Evolutionary conservation across 2,888 invertebrate species (phyloP).

Genomic region (Lasioglossum lativentre): DNA sequence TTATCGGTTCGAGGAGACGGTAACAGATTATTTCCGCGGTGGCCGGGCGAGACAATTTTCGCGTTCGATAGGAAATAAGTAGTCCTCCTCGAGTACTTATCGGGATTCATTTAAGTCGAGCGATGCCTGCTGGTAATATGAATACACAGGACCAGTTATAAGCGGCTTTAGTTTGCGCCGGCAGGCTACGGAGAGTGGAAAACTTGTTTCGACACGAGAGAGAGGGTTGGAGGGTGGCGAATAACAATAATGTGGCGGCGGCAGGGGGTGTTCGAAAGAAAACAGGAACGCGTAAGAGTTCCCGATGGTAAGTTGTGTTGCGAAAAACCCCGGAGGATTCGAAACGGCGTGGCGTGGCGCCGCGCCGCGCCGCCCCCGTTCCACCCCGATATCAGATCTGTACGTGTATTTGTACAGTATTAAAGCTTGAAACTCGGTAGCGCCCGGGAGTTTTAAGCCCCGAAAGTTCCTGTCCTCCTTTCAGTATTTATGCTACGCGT

Average conservation of each 20-base stretch:
- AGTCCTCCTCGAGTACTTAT: conserved; percentile 58
- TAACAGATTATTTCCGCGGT: background rate
- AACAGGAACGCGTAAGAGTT: conserved; percentile 54
- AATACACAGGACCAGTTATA: conserved; percentile 59
- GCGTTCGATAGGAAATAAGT: conserved; percentile 56
- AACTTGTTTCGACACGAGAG: conserved; percentile 39
- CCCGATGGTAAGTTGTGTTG: conserved; percentile 63
- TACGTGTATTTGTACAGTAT: conserved; percentile 71
- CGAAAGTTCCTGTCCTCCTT: conserved; percentile 68
- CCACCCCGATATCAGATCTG: conserved; percentile 55
- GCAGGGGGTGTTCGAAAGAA: conserved; percentile 57
- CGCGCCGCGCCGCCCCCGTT: conserved; percentile 5
- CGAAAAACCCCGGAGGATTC: conserved; percentile 59
- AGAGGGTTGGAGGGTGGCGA: conserved; percentile 21
- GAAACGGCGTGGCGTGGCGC: background rate
- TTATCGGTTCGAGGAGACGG: background rate
- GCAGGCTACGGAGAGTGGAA: conserved; percentile 8
- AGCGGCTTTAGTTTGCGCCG: conserved; percentile 50
- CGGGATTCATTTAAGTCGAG: conserved; percentile 60
- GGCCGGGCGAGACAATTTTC: conserved; percentile 20
- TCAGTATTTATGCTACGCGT: conserved; percentile 68
- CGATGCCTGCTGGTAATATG: conserved; percentile 46
- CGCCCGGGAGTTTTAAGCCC: conserved; percentile 62
- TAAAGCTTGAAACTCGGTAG: conserved; percentile 69
- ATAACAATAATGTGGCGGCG: conserved; percentile 61